These are phyloP conservation scores for Platycheirus rosarum DNA, from an alignment of 2,888 invertebrate genomes.

Conservation along the genomic window DNA sequence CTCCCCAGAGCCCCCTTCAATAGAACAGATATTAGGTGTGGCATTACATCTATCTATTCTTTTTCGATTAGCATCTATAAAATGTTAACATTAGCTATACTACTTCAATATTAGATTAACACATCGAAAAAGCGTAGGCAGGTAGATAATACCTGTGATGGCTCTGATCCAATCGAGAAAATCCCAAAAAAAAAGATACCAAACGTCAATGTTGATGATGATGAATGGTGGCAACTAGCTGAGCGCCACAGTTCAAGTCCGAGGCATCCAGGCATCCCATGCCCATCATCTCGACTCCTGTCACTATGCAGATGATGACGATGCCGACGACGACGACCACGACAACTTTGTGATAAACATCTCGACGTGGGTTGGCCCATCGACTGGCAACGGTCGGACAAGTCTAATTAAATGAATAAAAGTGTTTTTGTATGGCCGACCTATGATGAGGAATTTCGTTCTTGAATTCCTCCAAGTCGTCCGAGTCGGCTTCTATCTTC, in stretches of 20 bases:
- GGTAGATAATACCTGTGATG: constrained; percentile 23
- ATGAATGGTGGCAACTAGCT: constrained; percentile 62
- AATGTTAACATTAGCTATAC: constrained; percentile 65
- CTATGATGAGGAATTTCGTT: constrained; percentile 34
- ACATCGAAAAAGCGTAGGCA: constrained; percentile 54
- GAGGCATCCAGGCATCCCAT: constrained; percentile 7
- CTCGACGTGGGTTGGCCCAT: constrained; percentile 57
- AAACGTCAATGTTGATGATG: constrained; percentile 67
- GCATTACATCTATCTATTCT: constrained; percentile 37
- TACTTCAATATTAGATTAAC: constrained; percentile 62
- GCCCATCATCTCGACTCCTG: constrained; percentile 18
- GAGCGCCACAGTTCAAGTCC: constrained; percentile 66
- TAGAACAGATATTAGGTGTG: constrained; percentile 45
- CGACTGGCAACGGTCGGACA: constrained; percentile 40
- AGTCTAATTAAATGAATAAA: constrained; percentile 68
- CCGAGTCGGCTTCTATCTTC: constrained; percentile 6
- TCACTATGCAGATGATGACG: constrained; percentile 23
- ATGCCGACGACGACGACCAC: constrained; percentile 27
- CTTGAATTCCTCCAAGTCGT: constrained; percentile 46
- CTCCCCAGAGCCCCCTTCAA: background rate
- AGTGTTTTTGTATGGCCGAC: constrained; percentile 18
- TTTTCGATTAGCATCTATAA: constrained; percentile 51
- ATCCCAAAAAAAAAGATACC: constrained; percentile 37
- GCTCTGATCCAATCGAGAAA: constrained; percentile 29
- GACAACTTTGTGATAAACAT: constrained; percentile 48